Evolutionary conservation across 2,113 vertebrate genomes (phyloP).

Genomic region (Albula glossodonta): DNA sequence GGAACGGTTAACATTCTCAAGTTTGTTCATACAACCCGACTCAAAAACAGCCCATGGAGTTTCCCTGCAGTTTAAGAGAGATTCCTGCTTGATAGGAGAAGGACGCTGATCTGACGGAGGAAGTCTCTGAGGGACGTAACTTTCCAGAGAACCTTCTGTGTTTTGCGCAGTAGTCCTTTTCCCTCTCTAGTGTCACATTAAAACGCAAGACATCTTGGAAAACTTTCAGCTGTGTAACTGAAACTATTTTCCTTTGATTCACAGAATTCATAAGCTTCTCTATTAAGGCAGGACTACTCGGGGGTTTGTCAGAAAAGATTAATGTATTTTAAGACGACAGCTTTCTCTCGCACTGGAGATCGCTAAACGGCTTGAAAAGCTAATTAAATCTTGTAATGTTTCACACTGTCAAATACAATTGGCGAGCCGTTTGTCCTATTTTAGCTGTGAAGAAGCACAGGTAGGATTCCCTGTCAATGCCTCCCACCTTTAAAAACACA

Average conservation of each 20-base stretch:
- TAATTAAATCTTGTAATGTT: too few relatives aligned
- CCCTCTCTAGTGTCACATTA: neutral
- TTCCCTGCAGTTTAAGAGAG: neutral
- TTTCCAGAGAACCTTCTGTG: neutral
- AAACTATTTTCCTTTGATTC: neutral
- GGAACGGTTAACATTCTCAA: conserved; percentile 52
- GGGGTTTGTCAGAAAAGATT: too few relatives aligned
- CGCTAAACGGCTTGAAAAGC: neutral
- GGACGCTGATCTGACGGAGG: neutral
- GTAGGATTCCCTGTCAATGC: too few relatives aligned
- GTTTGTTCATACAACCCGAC: conserved; percentile 46
- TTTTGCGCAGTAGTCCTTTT: neutral
- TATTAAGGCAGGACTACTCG: too few relatives aligned
- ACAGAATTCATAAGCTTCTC: too few relatives aligned
- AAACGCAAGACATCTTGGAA: neutral
- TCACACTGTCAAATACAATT: too few relatives aligned
- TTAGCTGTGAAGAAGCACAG: too few relatives aligned
- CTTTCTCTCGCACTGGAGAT: too few relatives aligned
- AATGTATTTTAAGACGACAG: too few relatives aligned
- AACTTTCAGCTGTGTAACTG: conserved; percentile 6
- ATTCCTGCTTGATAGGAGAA: neutral
- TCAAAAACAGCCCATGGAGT: neutral
- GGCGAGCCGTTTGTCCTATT: too few relatives aligned
- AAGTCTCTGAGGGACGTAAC: neutral
- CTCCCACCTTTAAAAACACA: too few relatives aligned